These are phyloP conservation scores for Caenorhabditis sp. DNA, from an alignment of 2,888 invertebrate genomes.

Conservation along the genomic window DNA sequence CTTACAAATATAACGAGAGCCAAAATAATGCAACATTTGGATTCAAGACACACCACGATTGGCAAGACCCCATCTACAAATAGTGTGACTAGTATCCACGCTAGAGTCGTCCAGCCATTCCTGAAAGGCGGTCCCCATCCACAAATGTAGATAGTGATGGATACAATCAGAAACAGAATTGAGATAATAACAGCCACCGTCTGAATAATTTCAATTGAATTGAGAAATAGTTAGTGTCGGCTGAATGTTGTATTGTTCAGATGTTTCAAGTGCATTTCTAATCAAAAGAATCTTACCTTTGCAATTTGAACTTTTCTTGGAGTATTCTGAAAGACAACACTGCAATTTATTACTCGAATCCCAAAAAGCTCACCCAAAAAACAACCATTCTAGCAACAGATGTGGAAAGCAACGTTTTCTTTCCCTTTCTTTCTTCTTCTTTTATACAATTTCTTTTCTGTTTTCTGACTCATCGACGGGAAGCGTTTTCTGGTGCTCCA, in stretches of 20 bases:
- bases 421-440: not conserved
- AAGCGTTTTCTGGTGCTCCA: not conserved
- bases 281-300: not conserved
- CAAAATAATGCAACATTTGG: conserved; percentile 17
- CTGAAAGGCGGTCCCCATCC: not conserved
- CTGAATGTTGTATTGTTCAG: too few relatives aligned
- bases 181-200: not conserved
- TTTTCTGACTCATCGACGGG: conserved; percentile 7
- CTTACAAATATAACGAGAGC: conserved; percentile 17
- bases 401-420: not conserved
- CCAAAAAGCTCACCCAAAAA: conserved; percentile 18
- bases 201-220: not conserved
- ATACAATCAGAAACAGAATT: not conserved
- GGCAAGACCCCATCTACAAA: not conserved
- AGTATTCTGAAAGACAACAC: conserved; percentile 15
- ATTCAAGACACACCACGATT: not conserved
- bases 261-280: too few relatives aligned
- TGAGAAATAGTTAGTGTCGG: too few relatives aligned
- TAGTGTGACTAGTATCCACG: not conserved
- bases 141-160: not conserved
- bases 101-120: not conserved
- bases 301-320: conserved; percentile 19
- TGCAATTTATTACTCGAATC: not conserved
- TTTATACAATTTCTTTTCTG: conserved; percentile 5
- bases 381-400: conserved; percentile 2